These are phyloP conservation scores for Conomelus anceps DNA, from an alignment of 2,888 invertebrate genomes.

Conservation along the genomic window DNA sequence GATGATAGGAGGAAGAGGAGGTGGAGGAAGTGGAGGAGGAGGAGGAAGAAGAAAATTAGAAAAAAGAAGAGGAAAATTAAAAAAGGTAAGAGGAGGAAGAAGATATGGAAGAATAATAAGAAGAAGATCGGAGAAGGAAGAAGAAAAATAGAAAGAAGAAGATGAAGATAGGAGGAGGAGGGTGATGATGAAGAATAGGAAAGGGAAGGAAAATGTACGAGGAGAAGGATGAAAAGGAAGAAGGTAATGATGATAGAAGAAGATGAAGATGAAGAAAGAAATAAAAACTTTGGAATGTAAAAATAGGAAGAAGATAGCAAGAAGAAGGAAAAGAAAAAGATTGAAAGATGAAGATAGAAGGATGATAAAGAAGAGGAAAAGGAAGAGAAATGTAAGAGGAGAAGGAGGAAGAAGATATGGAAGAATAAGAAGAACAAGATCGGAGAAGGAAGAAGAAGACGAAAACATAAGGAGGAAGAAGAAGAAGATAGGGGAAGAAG, in stretches of 20 bases:
- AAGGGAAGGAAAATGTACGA: neutral
- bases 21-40: too few relatives aligned
- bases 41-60: too few relatives aligned
- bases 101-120: neutral
- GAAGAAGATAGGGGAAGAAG: neutral
- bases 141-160: neutral
- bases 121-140: neutral
- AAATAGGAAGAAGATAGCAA: neutral
- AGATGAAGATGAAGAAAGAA: neutral
- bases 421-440: too few relatives aligned
- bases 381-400: neutral
- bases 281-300: too few relatives aligned
- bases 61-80: too few relatives aligned
- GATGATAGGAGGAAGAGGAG: too few relatives aligned
- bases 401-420: neutral
- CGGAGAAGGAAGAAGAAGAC: neutral
- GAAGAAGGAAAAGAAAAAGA: neutral
- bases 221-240: neutral
- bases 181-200: neutral
- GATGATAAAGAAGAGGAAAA: neutral
- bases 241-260: neutral
- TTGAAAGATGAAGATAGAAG: neutral
- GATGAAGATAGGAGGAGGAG: neutral
- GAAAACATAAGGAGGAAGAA: neutral
- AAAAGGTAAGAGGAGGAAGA: too few relatives aligned